Base-by-base conservation (phyloP, 2,113 vertebrate genomes). In the Rhineura floridana region DNA sequence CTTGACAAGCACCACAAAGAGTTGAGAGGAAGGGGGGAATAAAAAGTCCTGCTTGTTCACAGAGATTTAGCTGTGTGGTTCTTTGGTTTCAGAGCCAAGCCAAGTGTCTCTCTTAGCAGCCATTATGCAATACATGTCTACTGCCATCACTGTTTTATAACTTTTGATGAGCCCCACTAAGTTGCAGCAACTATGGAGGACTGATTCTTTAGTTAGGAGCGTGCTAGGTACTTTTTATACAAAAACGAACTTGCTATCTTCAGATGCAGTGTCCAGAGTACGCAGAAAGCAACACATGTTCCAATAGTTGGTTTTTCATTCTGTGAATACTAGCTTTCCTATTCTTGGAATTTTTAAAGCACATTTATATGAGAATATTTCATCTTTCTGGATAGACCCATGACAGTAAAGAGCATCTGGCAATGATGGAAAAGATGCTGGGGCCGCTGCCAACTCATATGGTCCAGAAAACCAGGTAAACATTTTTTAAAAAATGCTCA, bases 361-460 rank as follows among this genome's bases (percentile, higher is more conserved):
- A n/a, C 3, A 28, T n/a, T 50, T 52, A 36, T 11, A 67, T 21
- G 62, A 44, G n/a, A 30, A 0, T 65, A 2, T n/a, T 0, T 0
- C 75, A 59, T 87, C 6, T 82, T 75, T 90, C 0, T 91, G 79
- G 88, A 48, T 80, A 98, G 97, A 97, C 98, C 1, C 97, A 97
- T 17, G 96, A 98, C 89, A 98, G 97, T 91, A 97, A 97, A 93
- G 98, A 99, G 73, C 98, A 98, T 89, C 96, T 98, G 44, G 98
- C 98, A 80, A 98, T 98, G 98, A 99, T 99, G 98, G 98, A 99
- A 93, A 95, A 97, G 88, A 97, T 98, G 88, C 92, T 98, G 62
- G 97, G 98, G 48, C 98, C 98, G 52, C 94, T 99, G 76, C 98
- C 97, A 17, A 65, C 93, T 79, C 94, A 98, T 30, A 97, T 98